phyloP scores from a whole-genome alignment of 2,888 invertebrate genomes.

The Caenorhabditis sp. region DNA sequence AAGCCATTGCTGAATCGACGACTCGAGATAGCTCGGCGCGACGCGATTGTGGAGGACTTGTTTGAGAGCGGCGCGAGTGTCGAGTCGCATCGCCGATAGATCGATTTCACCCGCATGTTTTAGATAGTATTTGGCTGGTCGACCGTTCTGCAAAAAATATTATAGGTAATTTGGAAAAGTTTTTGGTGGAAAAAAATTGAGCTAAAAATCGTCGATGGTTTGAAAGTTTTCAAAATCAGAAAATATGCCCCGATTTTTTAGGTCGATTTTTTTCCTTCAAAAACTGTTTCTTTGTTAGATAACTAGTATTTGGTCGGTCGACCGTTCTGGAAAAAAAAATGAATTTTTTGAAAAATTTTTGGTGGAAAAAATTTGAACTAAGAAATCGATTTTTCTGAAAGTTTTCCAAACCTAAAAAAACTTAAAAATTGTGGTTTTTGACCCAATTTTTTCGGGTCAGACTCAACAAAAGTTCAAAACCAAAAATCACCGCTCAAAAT shows the following conservation, averaged over 20 bases:
- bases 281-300: too few species aligned
- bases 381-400: too few species aligned
- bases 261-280: too few species aligned
- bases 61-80: conserved; percentile 66
- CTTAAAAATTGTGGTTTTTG: too few species aligned
- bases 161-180: not conserved
- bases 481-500: too few species aligned
- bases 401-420: too few species aligned
- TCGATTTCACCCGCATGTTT: conserved; percentile 71
- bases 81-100: conserved; percentile 67
- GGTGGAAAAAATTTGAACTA: not conserved
- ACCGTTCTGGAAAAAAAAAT: conserved; percentile 68
- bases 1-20: conserved; percentile 87
- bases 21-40: conserved; percentile 70
- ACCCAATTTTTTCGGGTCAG: too few species aligned
- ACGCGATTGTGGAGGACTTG: conserved; percentile 70
- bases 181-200: not conserved
- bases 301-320: conserved; percentile 72
- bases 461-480: too few species aligned
- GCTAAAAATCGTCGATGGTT: too few species aligned
- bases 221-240: too few species aligned
- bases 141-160: conserved; percentile 70
- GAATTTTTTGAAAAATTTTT: not conserved
- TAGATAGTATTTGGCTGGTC: conserved; percentile 72
- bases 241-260: too few species aligned